A percentile compares a stretch with the other conserved stretches of the same genome.
Evolutionary conservation across 2,113 vertebrate species (phyloP).

Genomic region (Prunella himalayana): DNA sequence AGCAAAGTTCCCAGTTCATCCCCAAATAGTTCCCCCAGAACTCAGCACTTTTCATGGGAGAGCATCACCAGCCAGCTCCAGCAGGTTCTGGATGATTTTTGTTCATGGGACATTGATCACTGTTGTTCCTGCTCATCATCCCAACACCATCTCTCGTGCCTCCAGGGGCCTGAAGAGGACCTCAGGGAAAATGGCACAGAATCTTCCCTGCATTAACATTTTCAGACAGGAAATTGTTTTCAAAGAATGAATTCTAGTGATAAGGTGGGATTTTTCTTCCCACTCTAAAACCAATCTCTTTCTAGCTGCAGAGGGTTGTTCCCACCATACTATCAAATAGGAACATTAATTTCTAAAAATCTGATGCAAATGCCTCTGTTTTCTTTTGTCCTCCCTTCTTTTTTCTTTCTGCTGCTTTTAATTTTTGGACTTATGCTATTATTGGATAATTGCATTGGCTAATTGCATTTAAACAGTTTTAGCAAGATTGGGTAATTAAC

Average conservation of each 20-base stretch:
- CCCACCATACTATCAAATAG: background rate
- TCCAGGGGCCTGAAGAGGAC: background rate
- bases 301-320: background rate
- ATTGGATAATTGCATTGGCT: background rate
- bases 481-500: background rate
- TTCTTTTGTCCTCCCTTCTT: background rate
- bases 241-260: background rate
- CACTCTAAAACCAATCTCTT: background rate
- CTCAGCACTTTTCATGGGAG: fast-evolving
- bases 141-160: background rate
- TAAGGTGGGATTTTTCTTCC: background rate
- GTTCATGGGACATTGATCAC: background rate
- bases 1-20: background rate
- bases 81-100: background rate
- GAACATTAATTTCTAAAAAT: background rate
- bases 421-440: background rate
- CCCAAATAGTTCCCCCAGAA: background rate
- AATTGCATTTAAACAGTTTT: background rate
- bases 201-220: background rate
- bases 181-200: background rate
- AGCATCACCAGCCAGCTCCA: background rate
- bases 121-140: background rate
- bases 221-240: background rate
- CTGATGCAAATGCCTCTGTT: background rate
- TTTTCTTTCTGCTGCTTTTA: background rate